Evolutionary conservation across 2,797 vertebrate species (phyloP).

Genomic region (Phalanger gymnotis): DNA sequence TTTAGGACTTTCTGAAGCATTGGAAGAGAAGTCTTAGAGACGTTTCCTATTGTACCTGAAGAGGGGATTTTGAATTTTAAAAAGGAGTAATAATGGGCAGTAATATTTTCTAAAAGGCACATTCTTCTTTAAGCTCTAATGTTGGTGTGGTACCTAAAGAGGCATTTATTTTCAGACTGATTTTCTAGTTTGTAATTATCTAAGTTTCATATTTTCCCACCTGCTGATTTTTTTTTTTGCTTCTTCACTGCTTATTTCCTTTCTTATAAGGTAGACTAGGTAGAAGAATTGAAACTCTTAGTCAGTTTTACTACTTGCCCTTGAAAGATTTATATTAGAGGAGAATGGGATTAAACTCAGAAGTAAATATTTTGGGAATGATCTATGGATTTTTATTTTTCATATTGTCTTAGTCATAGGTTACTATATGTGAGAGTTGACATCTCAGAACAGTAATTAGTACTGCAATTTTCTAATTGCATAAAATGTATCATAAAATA

Average conservation of each 20-base stretch:
- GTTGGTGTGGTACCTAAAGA: conserved; percentile 10
- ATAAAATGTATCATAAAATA: neutral
- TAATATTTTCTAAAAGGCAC: neutral
- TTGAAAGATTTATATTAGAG: conserved; percentile 7
- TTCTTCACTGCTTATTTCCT: conserved; percentile 14
- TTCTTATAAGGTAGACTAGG: neutral
- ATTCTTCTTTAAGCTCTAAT: conserved; percentile 26
- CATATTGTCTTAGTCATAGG: neutral
- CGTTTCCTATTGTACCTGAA: neutral
- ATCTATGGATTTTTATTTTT: conserved; percentile 19
- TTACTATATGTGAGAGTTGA: neutral
- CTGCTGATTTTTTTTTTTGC: conserved; percentile 9
- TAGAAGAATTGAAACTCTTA: conserved; percentile 31
- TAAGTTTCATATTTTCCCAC: conserved; percentile 3
- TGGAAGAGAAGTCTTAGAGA: neutral
- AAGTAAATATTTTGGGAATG: neutral
- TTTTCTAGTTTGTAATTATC: conserved; percentile 42
- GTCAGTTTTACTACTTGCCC: conserved; percentile 12
- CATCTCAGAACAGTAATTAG: neutral
- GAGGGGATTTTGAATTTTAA: neutral
- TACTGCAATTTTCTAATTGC: neutral
- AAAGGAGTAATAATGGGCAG: neutral
- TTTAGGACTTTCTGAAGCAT: too few species aligned
- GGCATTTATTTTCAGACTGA: conserved; percentile 46
- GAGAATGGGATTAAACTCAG: neutral